These are phyloP conservation scores for Orbicella faveolata DNA, from an alignment of 64 coral and sea anemone genomes.

Conservation along the genomic window DNA sequence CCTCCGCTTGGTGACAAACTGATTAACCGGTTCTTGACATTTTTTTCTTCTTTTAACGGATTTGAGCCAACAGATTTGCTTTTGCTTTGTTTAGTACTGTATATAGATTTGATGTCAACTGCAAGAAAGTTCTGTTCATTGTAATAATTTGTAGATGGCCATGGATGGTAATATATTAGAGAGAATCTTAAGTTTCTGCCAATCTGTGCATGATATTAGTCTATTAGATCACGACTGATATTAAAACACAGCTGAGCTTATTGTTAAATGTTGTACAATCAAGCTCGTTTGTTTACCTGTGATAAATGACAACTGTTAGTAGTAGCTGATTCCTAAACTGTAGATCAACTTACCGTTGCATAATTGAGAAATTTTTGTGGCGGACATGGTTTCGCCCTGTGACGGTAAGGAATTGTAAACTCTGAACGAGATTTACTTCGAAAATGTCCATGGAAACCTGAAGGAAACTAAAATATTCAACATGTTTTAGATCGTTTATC, in stretches of 20 bases:
- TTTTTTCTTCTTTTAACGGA: no score
- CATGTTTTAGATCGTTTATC: not conserved
- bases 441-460: constrained; percentile 74
- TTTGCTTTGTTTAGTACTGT: no score
- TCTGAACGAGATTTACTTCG: constrained; percentile 67
- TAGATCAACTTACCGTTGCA: constrained; percentile 30
- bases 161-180: no score
- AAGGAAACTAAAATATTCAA: constrained; percentile 31
- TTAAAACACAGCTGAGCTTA: not conserved
- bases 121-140: no score
- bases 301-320: not conserved
- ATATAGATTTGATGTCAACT: no score
- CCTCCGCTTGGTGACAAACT: no score
- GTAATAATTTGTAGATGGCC: no score
- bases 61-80: no score
- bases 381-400: constrained; percentile 59
- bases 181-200: no score
- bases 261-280: not conserved
- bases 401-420: constrained; percentile 52
- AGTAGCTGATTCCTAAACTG: not conserved
- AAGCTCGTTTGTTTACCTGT: not conserved
- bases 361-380: constrained; percentile 57
- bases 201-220: no score
- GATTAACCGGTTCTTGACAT: no score
- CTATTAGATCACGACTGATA: not conserved